These are phyloP conservation scores for Trypoxylon attenuatum DNA, from an alignment of 2,888 invertebrate genomes.

Conservation along the genomic window DNA sequence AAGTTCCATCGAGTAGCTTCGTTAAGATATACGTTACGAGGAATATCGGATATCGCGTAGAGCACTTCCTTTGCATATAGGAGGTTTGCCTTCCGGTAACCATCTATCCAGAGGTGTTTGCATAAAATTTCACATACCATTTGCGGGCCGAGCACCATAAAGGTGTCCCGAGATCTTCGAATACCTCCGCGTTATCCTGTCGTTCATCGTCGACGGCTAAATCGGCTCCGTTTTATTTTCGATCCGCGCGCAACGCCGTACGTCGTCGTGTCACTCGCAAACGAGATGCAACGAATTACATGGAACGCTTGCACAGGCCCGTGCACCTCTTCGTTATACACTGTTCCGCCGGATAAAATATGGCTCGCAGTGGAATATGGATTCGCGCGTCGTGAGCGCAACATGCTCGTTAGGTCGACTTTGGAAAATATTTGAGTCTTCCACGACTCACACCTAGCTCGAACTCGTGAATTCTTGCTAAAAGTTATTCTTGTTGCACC, in stretches of 20 bases:
- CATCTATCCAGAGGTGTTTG: slow-evolving; percentile 27
- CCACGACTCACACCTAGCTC: no score
- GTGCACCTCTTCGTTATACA: no score
- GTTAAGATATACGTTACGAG: slow-evolving; percentile 35
- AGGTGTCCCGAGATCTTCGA: slow-evolving; percentile 3
- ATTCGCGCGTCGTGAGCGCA: no score
- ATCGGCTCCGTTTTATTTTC: neutral
- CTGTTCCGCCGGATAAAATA: no score
- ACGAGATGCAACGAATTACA: neutral
- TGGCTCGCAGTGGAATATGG: no score
- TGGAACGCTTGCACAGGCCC: neutral
- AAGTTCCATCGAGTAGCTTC: slow-evolving; percentile 27
- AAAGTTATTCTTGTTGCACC: no score
- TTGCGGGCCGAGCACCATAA: slow-evolving; percentile 18
- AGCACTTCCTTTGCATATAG: slow-evolving; percentile 14
- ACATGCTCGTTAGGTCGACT: no score
- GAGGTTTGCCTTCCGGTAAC: slow-evolving; percentile 14
- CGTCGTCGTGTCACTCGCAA: no score
- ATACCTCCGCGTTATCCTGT: slow-evolving; percentile 11
- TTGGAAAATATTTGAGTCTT: no score
- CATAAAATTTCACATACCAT: slow-evolving; percentile 49
- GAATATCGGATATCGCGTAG: slow-evolving; percentile 40
- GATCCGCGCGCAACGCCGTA: no score
- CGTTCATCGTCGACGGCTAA: slow-evolving; percentile 22
- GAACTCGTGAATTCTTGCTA: no score